Evolutionary conservation across 2,797 vertebrate species (phyloP), one percentile per base, ranked within the genome.

Genomic region (Tokudaia muenninki): DNA sequence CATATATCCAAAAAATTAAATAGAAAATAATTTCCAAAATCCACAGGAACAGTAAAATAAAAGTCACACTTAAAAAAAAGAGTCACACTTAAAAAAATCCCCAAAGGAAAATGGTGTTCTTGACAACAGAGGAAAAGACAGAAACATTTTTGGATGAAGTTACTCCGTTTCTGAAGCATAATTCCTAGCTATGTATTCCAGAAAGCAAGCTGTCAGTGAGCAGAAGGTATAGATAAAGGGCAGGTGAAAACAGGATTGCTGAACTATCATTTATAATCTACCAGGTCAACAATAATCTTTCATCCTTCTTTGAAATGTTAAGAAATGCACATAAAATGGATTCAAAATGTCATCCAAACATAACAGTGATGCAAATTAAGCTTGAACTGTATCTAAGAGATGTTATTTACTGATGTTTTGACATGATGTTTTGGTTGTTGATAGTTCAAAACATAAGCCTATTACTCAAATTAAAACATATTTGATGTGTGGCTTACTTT

Each of bases 131-230:
- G 96, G 34, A 94, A 94, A 98, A 82, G 75, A 97, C 94, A 97
- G 96, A 90, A 98, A 82, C 29, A 74, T 93, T 81, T 98, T 97
- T 94, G 65, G 57, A 97, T 98, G 92, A 93, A 88, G 82, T 67
- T 97, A 92, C 93, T 98, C 87, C 88, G 63, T 98, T 96, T 89
- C 97, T 96, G 97, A 97, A 93, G 96, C 97, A 96, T 97, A 98
- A 98, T 97, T 98, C 95, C 98, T 96, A 98, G 97, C 88, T 90
- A 97, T 61, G 84, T 86, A 72, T 96, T 97, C 87, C 97, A 98
- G 98, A 98, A 96, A 97, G 87, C 95, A 94, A 92, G 81, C 91
- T 98, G 97, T 98, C 98, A 98, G 88, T n/a, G 96, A 98, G 96
- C 94, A 98, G 94, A 97, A 96, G 92, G 80, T 96, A 12, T 92